Base-by-base conservation (phyloP, 2,888 invertebrate genomes). In the Therioaphis trifolii region DNA sequence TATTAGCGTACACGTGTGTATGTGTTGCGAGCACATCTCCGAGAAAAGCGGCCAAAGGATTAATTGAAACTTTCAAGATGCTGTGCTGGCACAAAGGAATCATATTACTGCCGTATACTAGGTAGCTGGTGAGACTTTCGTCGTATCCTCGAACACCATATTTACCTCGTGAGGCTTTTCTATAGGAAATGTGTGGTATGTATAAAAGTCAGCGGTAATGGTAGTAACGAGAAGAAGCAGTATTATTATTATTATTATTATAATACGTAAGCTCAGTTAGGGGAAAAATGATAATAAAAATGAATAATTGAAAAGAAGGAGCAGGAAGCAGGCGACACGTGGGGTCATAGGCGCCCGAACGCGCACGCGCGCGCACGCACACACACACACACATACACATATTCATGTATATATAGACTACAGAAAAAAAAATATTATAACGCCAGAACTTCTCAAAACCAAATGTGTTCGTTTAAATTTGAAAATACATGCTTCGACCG, bases 61-160 rank as follows among this genome's bases (percentile, higher is more conserved):
- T 82, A 82, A 82, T 82, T 82, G 82, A 82, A 82, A 82, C 82
- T 82, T 72, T 82, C 82, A 82, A 82, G 82, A 82, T 82, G 61
- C 63, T 40, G 46, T n/a, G 18, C 24, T 11, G 46, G 24, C 82
- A 82, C 63, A 82, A 82, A 82, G 82, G 43, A 72, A 18, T 63
- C 61, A 43, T 46, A 72, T 80, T 72, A 79, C 52, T 21, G 21
- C 46, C 15, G 9, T 11, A 12, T 24, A n/a, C 15, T 5, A 3
- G 21, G 15, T 15, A 18, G 43, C 43, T n/a, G n/a, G 29, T 40
- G 68, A 68, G 63, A 49, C 52, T 63, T 24, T 61, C 61, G 72
- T 49, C 49, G 46, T 52, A 27, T 63, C 24, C 46, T 43, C n/a
- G 27, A 27, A 61, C 43, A 15, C 46, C 24, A 58, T 74, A 55